Conservation (phyloP, 53 echinoderm and acorn worm species). For the Antedon mediterranea region DNA sequence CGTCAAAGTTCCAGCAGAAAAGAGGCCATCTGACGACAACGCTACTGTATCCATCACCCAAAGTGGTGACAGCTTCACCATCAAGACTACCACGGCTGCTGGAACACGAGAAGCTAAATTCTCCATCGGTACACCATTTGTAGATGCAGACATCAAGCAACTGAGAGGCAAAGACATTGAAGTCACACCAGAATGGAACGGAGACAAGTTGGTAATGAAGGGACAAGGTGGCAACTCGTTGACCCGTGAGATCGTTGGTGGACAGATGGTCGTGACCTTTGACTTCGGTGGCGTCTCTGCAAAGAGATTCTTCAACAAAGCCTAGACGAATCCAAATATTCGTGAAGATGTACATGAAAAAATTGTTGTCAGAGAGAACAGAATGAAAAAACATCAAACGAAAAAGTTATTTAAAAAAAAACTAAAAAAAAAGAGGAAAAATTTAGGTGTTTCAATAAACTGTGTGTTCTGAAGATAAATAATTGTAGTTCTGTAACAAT, state of each 20-base stretch:
- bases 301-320: slow-evolving; percentile 54
- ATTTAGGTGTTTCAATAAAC: no score
- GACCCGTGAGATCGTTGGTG: slow-evolving; percentile 43
- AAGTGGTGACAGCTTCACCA: slow-evolving; percentile 28
- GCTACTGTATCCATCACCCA: slow-evolving; percentile 35
- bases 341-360: no score
- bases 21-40: slow-evolving; percentile 20
- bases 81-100: slow-evolving; percentile 15
- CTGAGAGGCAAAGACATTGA: slow-evolving; percentile 25
- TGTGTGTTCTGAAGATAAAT: no score
- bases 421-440: no score
- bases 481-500: no score
- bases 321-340: no score
- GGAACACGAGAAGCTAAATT: slow-evolving; percentile 19
- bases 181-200: slow-evolving; percentile 26
- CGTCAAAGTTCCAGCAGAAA: slow-evolving; percentile 12
- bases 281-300: slow-evolving; percentile 40
- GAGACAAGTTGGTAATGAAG: slow-evolving; percentile 32
- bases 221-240: slow-evolving; percentile 4
- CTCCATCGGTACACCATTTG: slow-evolving; percentile 31
- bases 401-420: no score
- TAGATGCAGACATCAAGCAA: slow-evolving; percentile 11
- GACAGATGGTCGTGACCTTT: slow-evolving; percentile 56
- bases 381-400: no score
- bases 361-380: no score